Conservation (phyloP, 2,113 vertebrate genomes). For the Gymnocephalus cernua region DNA sequence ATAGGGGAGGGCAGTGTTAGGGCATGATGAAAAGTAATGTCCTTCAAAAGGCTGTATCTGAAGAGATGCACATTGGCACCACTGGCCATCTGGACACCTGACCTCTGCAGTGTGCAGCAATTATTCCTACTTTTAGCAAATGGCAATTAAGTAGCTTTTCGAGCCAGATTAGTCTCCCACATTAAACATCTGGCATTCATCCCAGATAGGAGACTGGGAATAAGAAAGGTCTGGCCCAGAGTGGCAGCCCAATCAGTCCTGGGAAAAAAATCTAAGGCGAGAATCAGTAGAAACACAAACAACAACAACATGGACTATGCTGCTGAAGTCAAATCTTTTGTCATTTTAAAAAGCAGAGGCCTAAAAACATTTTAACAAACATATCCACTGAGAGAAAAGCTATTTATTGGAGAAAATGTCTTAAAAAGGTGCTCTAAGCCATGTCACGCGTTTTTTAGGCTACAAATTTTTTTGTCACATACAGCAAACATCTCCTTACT, state of each 20-base stretch:
- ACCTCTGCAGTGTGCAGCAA: slow-evolving; percentile 25
- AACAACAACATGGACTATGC: neutral
- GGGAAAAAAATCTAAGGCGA: slow-evolving; percentile 34
- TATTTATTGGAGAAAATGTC: neutral
- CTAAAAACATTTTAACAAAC: neutral
- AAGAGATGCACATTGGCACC: slow-evolving; percentile 23
- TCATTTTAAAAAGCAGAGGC: neutral
- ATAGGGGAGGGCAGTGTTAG: slow-evolving; percentile 75
- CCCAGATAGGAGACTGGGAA: slow-evolving; percentile 37
- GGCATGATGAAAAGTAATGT: slow-evolving; percentile 33
- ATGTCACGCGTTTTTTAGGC: too few species aligned
- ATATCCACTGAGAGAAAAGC: neutral
- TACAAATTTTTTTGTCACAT: too few species aligned
- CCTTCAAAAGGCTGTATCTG: slow-evolving; percentile 44
- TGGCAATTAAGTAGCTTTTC: slow-evolving; percentile 28
- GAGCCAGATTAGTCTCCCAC: slow-evolving; percentile 17
- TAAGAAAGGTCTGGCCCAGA: slow-evolving; percentile 22
- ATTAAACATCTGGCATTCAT: slow-evolving; percentile 50
- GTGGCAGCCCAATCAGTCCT: slow-evolving; percentile 19
- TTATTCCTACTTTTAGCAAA: slow-evolving; percentile 37
- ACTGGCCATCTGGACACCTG: slow-evolving; percentile 45
- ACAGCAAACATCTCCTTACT: too few species aligned
- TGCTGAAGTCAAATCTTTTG: neutral
- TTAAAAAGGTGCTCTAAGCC: too few species aligned
- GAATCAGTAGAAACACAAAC: slow-evolving; percentile 28